These are phyloP conservation scores for Caenorhabditis sp. DNA, from an alignment of 2,888 invertebrate species.

Conservation along the genomic window DNA sequence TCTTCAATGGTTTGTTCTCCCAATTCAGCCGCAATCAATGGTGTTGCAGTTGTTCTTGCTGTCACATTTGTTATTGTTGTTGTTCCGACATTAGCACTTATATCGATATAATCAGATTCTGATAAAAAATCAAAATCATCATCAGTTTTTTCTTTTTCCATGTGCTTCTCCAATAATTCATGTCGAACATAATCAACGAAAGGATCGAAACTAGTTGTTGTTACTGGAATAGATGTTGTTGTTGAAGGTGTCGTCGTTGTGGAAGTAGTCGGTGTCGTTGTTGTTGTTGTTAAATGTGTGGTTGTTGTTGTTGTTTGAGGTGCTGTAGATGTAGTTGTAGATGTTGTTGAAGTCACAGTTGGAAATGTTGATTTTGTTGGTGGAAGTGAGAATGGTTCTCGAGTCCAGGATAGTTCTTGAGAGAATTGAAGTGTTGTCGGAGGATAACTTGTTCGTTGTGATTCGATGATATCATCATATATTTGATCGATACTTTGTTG, in stretches of 20 bases:
- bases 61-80: conserved; percentile 8
- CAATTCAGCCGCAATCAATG: conserved; percentile 25
- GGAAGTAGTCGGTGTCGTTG: not conserved
- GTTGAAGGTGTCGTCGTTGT: not conserved
- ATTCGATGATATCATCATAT: conserved; percentile 36
- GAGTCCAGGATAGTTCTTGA: conserved; percentile 24
- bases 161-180: conserved; percentile 31
- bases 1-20: conserved; percentile 26
- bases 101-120: conserved; percentile 35
- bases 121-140: conserved; percentile 33
- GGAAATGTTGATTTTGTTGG: not conserved
- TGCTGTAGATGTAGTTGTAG: not conserved
- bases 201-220: conserved; percentile 13
- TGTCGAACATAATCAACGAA: conserved; percentile 35
- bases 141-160: conserved; percentile 27
- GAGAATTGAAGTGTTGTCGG: conserved; percentile 7
- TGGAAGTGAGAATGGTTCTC: conserved; percentile 14
- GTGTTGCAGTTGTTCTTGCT: conserved; percentile 25
- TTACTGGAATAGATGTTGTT: not conserved
- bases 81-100: conserved; percentile 28
- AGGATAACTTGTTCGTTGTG: conserved; percentile 24
- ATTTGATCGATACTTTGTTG: conserved; percentile 25
- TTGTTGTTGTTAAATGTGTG: not conserved
- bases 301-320: not conserved
- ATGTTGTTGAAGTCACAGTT: not conserved